Conservation (phyloP, 2,113 vertebrate genomes). For the Dromiciops gliroides region DNA sequence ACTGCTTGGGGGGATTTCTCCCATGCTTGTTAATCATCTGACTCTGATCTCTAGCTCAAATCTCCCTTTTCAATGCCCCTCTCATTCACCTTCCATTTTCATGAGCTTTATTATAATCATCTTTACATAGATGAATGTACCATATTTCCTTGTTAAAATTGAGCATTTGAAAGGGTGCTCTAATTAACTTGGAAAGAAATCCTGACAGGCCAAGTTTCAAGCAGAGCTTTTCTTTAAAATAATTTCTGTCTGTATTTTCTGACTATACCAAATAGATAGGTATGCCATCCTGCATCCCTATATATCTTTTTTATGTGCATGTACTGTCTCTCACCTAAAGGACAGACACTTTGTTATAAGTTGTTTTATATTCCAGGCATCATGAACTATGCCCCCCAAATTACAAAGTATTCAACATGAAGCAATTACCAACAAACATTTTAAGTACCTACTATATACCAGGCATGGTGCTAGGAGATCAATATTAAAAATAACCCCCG, state of each 20-base stretch:
- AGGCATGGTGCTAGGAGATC: neutral
- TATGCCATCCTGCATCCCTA: neutral
- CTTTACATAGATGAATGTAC: neutral
- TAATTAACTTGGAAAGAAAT: neutral
- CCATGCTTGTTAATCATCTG: too few species aligned
- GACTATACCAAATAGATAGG: neutral
- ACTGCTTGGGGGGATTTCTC: too few species aligned
- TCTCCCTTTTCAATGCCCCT: neutral
- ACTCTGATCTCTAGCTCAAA: neutral
- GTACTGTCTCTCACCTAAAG: neutral
- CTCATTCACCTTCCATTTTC: neutral
- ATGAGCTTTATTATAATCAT: neutral
- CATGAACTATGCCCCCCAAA: neutral
- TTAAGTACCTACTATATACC: neutral
- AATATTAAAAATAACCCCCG: neutral
- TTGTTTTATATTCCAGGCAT: neutral
- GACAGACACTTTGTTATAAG: neutral
- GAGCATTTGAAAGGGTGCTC: neutral
- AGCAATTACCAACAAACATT: neutral
- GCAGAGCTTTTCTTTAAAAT: neutral
- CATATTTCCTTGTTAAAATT: neutral
- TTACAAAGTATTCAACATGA: neutral
- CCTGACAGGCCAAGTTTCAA: neutral
- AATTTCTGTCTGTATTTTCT: neutral
- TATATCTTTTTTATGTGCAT: neutral